These are phyloP conservation scores for Aphidius gifuensis DNA, from an alignment of 1,140 invertebrate genomes.

Conservation along the genomic window DNA sequence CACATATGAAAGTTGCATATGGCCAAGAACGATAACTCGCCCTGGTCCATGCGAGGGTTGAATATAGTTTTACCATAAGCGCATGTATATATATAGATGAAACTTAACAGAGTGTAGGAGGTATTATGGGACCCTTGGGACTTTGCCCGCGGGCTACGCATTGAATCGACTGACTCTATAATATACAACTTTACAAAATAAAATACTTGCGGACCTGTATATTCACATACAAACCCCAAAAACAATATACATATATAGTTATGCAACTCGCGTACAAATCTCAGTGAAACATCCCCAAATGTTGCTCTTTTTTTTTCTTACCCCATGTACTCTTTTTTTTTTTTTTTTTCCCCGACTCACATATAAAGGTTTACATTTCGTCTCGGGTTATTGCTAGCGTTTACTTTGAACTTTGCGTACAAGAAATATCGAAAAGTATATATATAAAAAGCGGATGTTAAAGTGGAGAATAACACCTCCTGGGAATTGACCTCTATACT, in stretches of 20 bases:
- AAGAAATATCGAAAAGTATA: too few species aligned
- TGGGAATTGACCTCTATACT: constrained; percentile 32
- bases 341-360: too few species aligned
- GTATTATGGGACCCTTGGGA: constrained; percentile 51
- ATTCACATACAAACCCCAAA: not conserved
- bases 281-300: not conserved
- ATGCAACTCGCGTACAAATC: constrained; percentile 11
- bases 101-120: constrained; percentile 31
- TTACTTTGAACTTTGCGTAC: too few species aligned
- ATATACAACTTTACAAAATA: not conserved
- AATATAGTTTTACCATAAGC: not conserved
- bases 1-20: constrained; percentile 12
- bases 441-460: not conserved
- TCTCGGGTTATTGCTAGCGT: too few species aligned
- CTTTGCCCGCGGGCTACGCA: constrained; percentile 44
- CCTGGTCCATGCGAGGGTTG: constrained; percentile 10
- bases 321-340: too few species aligned
- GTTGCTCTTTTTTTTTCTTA: constrained; percentile 8
- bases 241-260: constrained; percentile 7
- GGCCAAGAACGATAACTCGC: constrained; percentile 3
- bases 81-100: constrained; percentile 39
- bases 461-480: constrained; percentile 28
- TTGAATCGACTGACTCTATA: constrained; percentile 33
- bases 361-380: too few species aligned
- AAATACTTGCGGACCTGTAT: not conserved